Base-by-base conservation (phyloP, 1,140 invertebrate species). In the Drosophila ironensis region DNA sequence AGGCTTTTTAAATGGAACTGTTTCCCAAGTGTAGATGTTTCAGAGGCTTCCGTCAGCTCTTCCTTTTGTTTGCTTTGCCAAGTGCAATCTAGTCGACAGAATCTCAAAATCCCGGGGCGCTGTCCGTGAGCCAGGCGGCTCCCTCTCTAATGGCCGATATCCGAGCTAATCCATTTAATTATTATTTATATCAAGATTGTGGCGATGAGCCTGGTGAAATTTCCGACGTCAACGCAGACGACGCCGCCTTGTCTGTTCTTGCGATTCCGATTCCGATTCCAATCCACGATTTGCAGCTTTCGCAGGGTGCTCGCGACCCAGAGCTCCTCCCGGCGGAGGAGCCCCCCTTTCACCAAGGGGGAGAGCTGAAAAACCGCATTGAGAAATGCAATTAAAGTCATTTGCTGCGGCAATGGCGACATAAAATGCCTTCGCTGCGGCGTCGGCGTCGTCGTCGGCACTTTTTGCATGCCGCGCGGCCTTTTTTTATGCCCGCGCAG, bases 311-410 rank as follows among this genome's bases (percentile, higher is more conserved):
- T n/a, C n/a, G n/a, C n/a, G n/a, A n/a, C n/a, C n/a, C n/a, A n/a
- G n/a, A n/a, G n/a, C n/a, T n/a, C n/a, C n/a, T n/a, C 19, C 5
- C 2, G 20, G 2, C 5, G 20, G 20, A 22, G 20, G 20, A 33
- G 33, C 25, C n/a, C 24, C 35, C 46, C 30, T 9, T 9, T 9
- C 25, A 40, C 8, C n/a, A 24, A 24, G 11, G 30, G 14, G 30
- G 41, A 40, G 56, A 46, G 71, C 45, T 52, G 27, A 81, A 81
- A 80, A 80, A 80, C 72, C 76, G 75, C 70, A 72, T 69, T 69
- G 80, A 86, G 80, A 84, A 84, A 84, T 84, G 80, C 80, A 84
- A 84, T 84, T 84, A 84, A 84, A 84, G 80, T 84, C 80, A 84
- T 84, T 84, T 84, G 80, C 80, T 84, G 78, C 72, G 80, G 81